phyloP scores from a whole-genome alignment of 2,888 invertebrate species.

The Ennomos erosarius region DNA sequence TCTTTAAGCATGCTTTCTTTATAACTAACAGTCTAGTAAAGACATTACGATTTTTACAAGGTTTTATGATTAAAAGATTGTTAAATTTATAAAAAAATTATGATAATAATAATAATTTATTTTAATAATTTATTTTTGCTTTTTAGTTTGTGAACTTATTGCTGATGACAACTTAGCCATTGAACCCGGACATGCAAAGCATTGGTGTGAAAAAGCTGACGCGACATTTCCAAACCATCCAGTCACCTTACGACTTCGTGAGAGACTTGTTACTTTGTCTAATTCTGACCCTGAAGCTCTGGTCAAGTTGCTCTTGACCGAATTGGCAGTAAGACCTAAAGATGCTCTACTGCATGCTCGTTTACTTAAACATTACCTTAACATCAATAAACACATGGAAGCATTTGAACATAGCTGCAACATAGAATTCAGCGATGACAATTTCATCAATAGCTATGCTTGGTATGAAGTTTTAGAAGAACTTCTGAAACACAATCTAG shows the following conservation, averaged over 20 bases:
- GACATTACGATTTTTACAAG: too few relatives aligned
- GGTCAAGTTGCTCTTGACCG: conserved; percentile 88
- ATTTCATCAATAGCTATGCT: conserved; percentile 79
- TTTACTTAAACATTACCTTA: conserved; percentile 89
- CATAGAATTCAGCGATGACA: conserved; percentile 88
- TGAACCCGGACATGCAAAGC: conserved; percentile 88
- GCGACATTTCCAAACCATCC: conserved; percentile 90
- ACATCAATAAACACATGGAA: conserved; percentile 87
- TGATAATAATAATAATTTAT: too few relatives aligned
- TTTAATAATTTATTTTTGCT: too few relatives aligned
- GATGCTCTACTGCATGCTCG: conserved; percentile 91
- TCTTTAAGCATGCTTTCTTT: too few relatives aligned
- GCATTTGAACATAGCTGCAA: conserved; percentile 92
- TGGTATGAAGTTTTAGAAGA: conserved; percentile 88
- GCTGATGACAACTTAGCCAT: conserved; percentile 86
- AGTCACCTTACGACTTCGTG: conserved; percentile 89
- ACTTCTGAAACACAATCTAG: conserved; percentile 80
- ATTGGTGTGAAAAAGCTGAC: conserved; percentile 93
- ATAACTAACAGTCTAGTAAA: too few relatives aligned
- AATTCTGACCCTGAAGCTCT: conserved; percentile 87
- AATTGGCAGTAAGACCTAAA: conserved; percentile 88
- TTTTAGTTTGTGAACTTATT: conserved; percentile 91
- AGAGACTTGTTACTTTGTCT: conserved; percentile 87
- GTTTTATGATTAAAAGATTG: too few relatives aligned
- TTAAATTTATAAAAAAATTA: too few relatives aligned